Conservation (phyloP, 2,113 vertebrate species). For the Corythornis vintsioides region DNA sequence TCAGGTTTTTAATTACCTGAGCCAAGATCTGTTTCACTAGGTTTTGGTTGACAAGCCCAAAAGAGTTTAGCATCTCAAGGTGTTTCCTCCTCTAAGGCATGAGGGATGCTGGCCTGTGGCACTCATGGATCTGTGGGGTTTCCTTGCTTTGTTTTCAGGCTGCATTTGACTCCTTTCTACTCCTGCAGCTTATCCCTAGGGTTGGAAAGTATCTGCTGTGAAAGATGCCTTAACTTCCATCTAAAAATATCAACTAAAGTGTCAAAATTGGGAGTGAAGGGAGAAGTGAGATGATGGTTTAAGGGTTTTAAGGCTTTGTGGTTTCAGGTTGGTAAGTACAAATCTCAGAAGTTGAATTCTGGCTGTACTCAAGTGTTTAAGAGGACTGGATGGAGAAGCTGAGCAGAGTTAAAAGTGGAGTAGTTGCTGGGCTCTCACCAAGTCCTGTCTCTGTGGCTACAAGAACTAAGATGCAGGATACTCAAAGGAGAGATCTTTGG, state of each 20-base stretch:
- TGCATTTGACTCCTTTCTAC: not conserved
- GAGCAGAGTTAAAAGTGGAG: not conserved
- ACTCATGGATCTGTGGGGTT: not conserved
- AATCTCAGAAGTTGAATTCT: not conserved
- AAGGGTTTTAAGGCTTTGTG: not conserved
- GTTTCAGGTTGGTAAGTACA: not conserved
- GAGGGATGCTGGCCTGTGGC: not conserved
- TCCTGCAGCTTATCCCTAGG: not conserved
- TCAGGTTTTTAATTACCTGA: not conserved
- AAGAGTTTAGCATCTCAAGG: not conserved
- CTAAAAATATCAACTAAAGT: not conserved
- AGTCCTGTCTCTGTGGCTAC: not conserved
- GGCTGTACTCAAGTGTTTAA: not conserved
- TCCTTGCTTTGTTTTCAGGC: not conserved
- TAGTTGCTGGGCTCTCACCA: not conserved
- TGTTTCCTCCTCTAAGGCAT: not conserved
- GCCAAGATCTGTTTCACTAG: accelerated
- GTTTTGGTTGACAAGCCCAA: not conserved
- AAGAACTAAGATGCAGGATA: not conserved
- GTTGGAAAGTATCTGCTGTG: not conserved
- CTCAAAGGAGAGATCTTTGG: not conserved
- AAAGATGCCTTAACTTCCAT: too few relatives aligned
- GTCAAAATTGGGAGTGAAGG: not conserved
- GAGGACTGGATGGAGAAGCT: not conserved
- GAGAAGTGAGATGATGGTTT: not conserved